These are phyloP conservation scores for Phalanger gymnotis DNA, from an alignment of 2,797 vertebrate species.

Conservation along the genomic window DNA sequence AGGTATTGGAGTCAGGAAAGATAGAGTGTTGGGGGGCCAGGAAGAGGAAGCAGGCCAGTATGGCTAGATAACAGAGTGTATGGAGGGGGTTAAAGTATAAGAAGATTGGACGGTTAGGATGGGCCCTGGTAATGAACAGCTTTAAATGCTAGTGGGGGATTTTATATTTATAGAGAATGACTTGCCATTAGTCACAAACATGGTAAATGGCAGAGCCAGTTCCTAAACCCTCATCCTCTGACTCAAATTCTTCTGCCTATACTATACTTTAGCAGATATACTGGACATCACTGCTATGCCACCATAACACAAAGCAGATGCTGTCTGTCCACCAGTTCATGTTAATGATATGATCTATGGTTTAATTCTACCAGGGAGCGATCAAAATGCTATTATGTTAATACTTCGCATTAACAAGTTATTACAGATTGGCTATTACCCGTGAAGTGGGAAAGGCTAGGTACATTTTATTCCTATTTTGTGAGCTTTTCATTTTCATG, in stretches of 20 bases:
- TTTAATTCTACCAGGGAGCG: conserved; percentile 46
- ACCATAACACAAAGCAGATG: conserved; percentile 17
- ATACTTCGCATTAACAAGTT: conserved; percentile 15
- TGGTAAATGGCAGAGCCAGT: background rate
- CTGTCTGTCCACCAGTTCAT: conserved; percentile 34
- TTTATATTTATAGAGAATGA: background rate
- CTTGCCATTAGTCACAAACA: background rate
- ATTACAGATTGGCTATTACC: conserved; percentile 28
- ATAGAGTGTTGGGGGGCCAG: background rate
- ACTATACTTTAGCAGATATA: background rate
- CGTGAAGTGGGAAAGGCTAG: conserved; percentile 29
- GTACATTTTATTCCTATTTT: conserved; percentile 5
- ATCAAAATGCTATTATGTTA: conserved; percentile 41
- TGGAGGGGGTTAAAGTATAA: background rate
- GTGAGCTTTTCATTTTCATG: background rate
- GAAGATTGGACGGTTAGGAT: background rate
- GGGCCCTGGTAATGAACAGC: background rate
- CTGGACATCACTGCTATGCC: background rate
- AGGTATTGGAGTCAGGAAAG: background rate
- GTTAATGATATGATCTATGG: conserved; percentile 12
- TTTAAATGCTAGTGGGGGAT: background rate
- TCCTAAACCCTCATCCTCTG: background rate
- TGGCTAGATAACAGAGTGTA: background rate
- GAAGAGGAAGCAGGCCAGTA: background rate
- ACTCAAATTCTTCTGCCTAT: background rate